Evolutionary conservation across 2,113 vertebrate genomes (phyloP).

Genomic region (Lipophrys pholis): DNA sequence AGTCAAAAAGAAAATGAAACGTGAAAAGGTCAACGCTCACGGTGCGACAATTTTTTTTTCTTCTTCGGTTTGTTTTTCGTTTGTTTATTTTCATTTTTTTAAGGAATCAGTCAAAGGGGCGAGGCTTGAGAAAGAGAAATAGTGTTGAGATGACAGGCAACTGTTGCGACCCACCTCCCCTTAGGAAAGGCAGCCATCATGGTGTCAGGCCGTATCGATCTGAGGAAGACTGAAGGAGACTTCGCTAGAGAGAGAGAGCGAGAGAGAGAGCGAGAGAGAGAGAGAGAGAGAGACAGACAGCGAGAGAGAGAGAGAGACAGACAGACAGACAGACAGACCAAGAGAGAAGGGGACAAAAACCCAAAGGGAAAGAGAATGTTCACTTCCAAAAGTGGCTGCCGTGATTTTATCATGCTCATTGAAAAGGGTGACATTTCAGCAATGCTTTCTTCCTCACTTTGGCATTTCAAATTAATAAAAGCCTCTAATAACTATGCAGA

Average conservation of each 20-base stretch:
- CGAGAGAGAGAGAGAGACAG: too few relatives aligned
- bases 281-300: too few relatives aligned
- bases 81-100: neutral
- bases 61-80: constrained; percentile 10
- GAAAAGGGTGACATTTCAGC: constrained; percentile 79
- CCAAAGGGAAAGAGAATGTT: constrained; percentile 39
- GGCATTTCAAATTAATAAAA: constrained; percentile 82
- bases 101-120: constrained; percentile 28
- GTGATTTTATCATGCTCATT: constrained; percentile 71
- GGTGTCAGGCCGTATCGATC: constrained; percentile 75
- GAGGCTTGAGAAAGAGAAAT: constrained; percentile 55
- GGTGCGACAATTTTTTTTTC: constrained; percentile 5
- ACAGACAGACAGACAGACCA: too few relatives aligned
- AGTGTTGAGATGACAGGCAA: constrained; percentile 61
- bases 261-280: constrained; percentile 14
- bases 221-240: constrained; percentile 56
- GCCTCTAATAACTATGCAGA: constrained; percentile 77
- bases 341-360: constrained; percentile 4
- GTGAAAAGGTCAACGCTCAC: constrained; percentile 37
- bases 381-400: constrained; percentile 57
- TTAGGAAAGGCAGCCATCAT: constrained; percentile 74
- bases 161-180: constrained; percentile 63
- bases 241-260: constrained; percentile 27
- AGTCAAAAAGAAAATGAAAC: constrained; percentile 6
- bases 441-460: constrained; percentile 73